Conservation (phyloP, 2,888 invertebrate genomes). For the Holacanthella duospinosa region DNA sequence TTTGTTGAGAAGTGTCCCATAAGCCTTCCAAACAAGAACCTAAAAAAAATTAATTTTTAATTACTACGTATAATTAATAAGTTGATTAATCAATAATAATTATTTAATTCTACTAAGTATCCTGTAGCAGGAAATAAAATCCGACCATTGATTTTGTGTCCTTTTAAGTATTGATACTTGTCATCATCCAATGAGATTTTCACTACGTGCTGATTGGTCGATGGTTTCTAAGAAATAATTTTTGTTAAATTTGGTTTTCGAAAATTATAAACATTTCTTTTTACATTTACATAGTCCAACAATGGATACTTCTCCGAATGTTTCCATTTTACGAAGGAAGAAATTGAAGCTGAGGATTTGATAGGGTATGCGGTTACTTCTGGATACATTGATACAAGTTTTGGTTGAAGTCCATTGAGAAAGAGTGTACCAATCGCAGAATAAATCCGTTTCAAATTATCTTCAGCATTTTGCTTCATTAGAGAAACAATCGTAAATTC, state of each 20-base stretch:
- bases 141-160: slow-evolving; percentile 51
- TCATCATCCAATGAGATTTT: slow-evolving; percentile 64
- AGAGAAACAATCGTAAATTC: background rate
- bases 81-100: background rate
- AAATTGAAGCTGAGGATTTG: slow-evolving; percentile 68
- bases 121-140: slow-evolving; percentile 73
- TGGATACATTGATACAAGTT: slow-evolving; percentile 62
- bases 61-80: background rate
- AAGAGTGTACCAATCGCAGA: slow-evolving; percentile 70
- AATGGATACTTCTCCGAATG: slow-evolving; percentile 45
- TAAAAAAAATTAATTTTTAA: background rate
- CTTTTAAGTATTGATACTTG: slow-evolving; percentile 58
- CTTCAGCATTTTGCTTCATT: slow-evolving; percentile 48
- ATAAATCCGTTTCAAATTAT: slow-evolving; percentile 52
- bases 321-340: slow-evolving; percentile 78
- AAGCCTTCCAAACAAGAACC: slow-evolving; percentile 67
- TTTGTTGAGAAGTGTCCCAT: slow-evolving; percentile 38
- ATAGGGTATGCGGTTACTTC: slow-evolving; percentile 58
- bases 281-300: background rate
- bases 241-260: background rate
- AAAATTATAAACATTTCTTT: background rate
- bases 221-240: background rate
- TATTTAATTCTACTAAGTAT: slow-evolving; percentile 48
- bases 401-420: slow-evolving; percentile 66
- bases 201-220: slow-evolving; percentile 49